A percentile compares a stretch with the other conserved stretches of the same genome.
Conservation (phyloP, 2,888 invertebrate genomes). For the Eremobia ochroleuca region DNA sequence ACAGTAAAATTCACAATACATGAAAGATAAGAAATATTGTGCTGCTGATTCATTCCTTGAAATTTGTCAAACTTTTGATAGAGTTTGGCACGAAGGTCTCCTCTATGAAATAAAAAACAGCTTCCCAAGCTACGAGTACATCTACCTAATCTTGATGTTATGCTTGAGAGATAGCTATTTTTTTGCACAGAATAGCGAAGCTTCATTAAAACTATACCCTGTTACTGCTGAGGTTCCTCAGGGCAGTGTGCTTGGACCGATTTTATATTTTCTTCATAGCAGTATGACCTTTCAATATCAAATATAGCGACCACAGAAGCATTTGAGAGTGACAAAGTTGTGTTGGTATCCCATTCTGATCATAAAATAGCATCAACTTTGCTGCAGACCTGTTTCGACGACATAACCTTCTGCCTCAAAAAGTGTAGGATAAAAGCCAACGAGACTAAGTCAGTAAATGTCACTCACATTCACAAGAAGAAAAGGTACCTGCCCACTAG, state of each 20-base stretch:
- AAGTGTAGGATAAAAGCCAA: neutral
- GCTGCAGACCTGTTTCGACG: neutral
- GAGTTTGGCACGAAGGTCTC: neutral
- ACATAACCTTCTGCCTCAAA: neutral
- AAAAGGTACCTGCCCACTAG: neutral
- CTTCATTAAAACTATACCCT: neutral
- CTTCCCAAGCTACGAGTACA: neutral
- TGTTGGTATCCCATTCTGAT: neutral
- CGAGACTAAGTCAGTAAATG: neutral
- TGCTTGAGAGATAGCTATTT: neutral
- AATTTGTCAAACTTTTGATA: neutral
- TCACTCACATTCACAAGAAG: neutral
- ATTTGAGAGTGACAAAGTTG: neutral
- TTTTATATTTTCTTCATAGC: neutral
- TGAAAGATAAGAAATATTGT: neutral
- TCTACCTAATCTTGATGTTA: neutral
- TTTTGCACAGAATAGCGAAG: neutral
- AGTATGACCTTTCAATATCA: neutral
- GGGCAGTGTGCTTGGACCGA: conserved; percentile 3
- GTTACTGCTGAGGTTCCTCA: neutral
- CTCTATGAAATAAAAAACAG: conserved; percentile 2
- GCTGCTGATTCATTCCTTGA: neutral
- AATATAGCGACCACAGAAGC: neutral
- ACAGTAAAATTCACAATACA: neutral
- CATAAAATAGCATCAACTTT: neutral